These are phyloP conservation scores for Setipinna tenuifilis DNA, from an alignment of 2,797 vertebrate genomes.

Conservation along the genomic window DNA sequence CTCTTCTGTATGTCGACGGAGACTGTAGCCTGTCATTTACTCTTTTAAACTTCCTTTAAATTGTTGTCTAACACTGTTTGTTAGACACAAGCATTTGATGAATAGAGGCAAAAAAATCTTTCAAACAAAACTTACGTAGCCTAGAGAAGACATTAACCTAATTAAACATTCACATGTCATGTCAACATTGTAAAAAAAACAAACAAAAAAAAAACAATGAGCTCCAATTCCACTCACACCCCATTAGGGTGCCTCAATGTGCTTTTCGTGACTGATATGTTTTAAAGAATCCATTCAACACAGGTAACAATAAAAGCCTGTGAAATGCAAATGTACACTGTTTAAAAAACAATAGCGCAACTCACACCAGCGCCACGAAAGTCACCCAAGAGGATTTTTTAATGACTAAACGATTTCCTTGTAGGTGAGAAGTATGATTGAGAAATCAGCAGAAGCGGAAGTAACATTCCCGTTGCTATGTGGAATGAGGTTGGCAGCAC, in stretches of 20 bases:
- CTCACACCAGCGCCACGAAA: neutral
- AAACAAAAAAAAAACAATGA: neutral
- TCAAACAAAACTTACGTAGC: neutral
- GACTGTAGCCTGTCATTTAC: too few relatives aligned
- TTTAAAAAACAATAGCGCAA: neutral
- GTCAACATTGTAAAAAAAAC: neutral
- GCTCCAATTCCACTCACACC: neutral
- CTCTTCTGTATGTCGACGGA: neutral
- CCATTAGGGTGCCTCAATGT: neutral
- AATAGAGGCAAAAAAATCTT: too few relatives aligned
- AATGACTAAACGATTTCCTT: neutral
- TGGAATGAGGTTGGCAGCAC: neutral
- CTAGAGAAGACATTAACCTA: neutral
- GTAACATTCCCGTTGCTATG: neutral
- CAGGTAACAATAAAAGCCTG: neutral
- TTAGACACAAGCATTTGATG: too few relatives aligned
- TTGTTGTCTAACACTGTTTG: too few relatives aligned
- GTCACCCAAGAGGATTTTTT: neutral
- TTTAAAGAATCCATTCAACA: neutral
- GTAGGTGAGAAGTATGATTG: neutral
- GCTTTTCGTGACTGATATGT: neutral
- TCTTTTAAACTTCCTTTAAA: too few relatives aligned
- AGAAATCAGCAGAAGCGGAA: constrained; percentile 2
- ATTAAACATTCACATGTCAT: neutral
- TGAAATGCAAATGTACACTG: neutral